Evolutionary conservation across 2,113 vertebrate genomes (phyloP), one percentile per base, ranked within the genome.

Genomic region (Eulemur macaco): DNA sequence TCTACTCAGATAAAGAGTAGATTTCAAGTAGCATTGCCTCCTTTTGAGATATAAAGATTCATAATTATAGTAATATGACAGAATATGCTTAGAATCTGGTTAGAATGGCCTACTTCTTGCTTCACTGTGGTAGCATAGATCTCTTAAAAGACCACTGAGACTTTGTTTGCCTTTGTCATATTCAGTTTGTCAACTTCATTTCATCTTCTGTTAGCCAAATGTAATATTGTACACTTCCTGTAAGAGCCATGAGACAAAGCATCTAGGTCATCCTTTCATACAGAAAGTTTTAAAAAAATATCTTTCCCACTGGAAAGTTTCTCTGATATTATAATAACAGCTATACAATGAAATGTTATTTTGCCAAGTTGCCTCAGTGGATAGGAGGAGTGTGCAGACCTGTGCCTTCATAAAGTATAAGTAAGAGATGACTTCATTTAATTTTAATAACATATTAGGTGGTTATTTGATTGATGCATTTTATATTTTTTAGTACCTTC

Each of bases 151-250:
- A 87, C 58, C 31, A 20, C 18, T 86, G 60, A 80, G 8, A 91
- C 73, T 66, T 86, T 84, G 21, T 93, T 77, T 85, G 64, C 6
- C 42, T 66, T 86, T 74, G 54, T 93, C 83, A 77, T 34, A 80
- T 85, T 96, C 15, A 85, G 25, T 87, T 86, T 76, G 23, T 94
- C 39, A 95, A 85, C n/a, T 92, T 64, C 37, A 56, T 39, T 90
- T 86, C 13, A 90, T 95, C 71, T 90, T 89, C 77, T 80, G 31
- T 87, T 84, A 87, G 34, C 18, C 66, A 92, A 96, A 88, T 94
- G 37, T 60, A 95, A 27, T 47, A 45, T 50, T 82, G 64, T 73
- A 68, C 1, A 74, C 9, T 82, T 82, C 29, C 31, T 74, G 6
- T 56, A 82, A 87, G 66, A 92, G 17, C 21, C 23, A 77, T 50